phyloP scores from a whole-genome alignment of 2,888 invertebrate genomes.

The Oligia latruncula region DNA sequence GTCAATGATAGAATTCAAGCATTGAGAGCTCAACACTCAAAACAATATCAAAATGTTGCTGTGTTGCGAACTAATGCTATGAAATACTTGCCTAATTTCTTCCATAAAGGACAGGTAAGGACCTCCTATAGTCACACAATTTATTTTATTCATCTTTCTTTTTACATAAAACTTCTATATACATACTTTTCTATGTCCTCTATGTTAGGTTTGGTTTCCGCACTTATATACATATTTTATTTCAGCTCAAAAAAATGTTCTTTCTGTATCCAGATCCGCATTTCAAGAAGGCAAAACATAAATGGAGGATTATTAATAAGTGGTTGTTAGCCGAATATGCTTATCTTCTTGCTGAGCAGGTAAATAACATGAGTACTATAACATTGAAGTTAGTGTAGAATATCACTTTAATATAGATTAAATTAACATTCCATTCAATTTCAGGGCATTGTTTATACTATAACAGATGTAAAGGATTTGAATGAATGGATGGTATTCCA shows the following conservation, averaged over 20 bases:
- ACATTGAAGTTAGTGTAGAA: not conserved
- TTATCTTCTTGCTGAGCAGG: constrained; percentile 96
- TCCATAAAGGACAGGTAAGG: constrained; percentile 95
- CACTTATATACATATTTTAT: constrained; percentile 61
- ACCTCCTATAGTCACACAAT: not conserved
- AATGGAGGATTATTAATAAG: constrained; percentile 99
- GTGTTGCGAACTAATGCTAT: constrained; percentile 99
- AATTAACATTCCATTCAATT: constrained; percentile 35
- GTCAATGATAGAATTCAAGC: constrained; percentile 98
- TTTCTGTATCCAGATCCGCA: constrained; percentile 99
- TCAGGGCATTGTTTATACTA: constrained; percentile 97
- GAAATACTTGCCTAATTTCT: constrained; percentile 99
- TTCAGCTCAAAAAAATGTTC: constrained; percentile 98
- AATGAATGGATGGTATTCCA: constrained; percentile 99
- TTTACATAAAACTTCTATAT: not conserved
- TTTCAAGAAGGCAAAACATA: constrained; percentile 99
- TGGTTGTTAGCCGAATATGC: constrained; percentile 99
- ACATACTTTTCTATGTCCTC: not conserved
- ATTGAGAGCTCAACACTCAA: constrained; percentile 93
- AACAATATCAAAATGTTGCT: constrained; percentile 97
- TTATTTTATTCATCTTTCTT: not conserved
- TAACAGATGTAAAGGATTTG: constrained; percentile 99
- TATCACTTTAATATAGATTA: no score
- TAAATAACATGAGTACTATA: constrained; percentile 75
- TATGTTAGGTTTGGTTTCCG: not conserved